Base-by-base conservation (phyloP, 2,888 invertebrate species). In the Tupiocoris notatus region DNA sequence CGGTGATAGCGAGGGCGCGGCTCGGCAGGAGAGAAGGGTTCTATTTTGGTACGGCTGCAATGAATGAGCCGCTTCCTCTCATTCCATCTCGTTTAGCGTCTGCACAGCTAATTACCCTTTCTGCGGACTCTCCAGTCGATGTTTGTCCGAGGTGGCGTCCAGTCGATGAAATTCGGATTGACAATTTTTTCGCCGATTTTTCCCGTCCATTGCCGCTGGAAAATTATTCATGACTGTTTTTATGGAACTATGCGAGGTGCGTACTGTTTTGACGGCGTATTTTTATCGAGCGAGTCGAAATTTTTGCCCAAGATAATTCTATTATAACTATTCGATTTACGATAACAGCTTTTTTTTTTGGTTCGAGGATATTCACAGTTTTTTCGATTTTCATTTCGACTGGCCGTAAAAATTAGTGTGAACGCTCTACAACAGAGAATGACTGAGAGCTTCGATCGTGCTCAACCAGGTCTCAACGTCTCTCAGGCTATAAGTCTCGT, bases 11-110 rank as follows among this genome's bases (percentile, higher is more conserved):
- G 56, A 67, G 21, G 57, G 18, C 3, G 57, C n/a, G 56, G n/a
- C 39, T 12, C 17, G 16, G 65, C 65, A 65, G 39, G 65, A 65
- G 65, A 65, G 65, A 23, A 22, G 39, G 73, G 73, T 62, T 73
- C 73, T 73, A 73, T 73, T 73, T 73, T 73, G 22, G 73, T 62
- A 62, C 62, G 73, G 24, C 56, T 73, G 57, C 73, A 73, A 73
- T 73, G 73, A 73, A 73, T 73, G 73, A 73, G 21, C 54, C 61
- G 73, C 73, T 73, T 73, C 73, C 73, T 73, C 39, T 63, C 73
- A 73, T 73, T 73, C 73, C 73, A 73, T 73, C 73, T 73, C 63
- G 73, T 73, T 73, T 73, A 73, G 61, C n/a, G 59, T 59, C 59
- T 59, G 59, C n/a, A 39, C 39, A 39, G 39, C 20, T 73, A 62